Conservation (phyloP, 1,140 invertebrate species). For the Oscheius sp. region DNA sequence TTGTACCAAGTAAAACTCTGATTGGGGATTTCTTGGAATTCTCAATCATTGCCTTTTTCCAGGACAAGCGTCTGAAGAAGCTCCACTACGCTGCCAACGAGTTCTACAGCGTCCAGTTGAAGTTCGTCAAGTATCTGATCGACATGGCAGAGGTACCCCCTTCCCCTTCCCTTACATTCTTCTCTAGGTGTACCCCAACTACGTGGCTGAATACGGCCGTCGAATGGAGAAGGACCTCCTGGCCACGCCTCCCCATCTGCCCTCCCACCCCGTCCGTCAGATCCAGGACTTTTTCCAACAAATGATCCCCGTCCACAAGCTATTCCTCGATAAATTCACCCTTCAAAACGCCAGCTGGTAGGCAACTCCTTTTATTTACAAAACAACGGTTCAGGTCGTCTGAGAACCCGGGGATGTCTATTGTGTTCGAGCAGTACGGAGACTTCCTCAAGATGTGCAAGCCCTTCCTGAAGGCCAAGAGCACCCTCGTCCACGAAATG, state of each 20-base stretch:
- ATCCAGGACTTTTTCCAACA: slow-evolving; percentile 13
- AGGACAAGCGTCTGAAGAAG: slow-evolving; percentile 25
- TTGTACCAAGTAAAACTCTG: too few species aligned
- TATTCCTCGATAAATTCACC: slow-evolving; percentile 5
- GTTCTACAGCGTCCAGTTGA: slow-evolving; percentile 15
- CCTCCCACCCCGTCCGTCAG: slow-evolving; percentile 10
- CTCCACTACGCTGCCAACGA: slow-evolving; percentile 28
- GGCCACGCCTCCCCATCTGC: background rate
- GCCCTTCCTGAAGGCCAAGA: slow-evolving; percentile 18
- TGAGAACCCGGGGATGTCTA: background rate
- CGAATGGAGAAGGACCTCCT: background rate
- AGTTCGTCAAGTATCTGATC: slow-evolving; percentile 16
- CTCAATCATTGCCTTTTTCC: background rate
- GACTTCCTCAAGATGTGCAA: slow-evolving; percentile 25
- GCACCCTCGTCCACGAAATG: background rate
- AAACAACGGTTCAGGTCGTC: slow-evolving; percentile 9
- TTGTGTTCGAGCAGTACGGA: background rate
- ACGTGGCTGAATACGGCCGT: slow-evolving; percentile 9
- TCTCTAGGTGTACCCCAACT: slow-evolving; percentile 25
- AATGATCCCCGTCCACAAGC: slow-evolving; percentile 17
- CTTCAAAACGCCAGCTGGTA: background rate
- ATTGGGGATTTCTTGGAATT: background rate
- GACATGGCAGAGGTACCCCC: slow-evolving; percentile 19
- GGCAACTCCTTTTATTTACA: background rate
- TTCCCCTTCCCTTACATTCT: background rate